Percentiles rank a stretch among this genome's conserved stretches.
These are phyloP conservation scores for Phoeniculus purpureus DNA, from an alignment of 2,797 vertebrate genomes.

Conservation along the genomic window DNA sequence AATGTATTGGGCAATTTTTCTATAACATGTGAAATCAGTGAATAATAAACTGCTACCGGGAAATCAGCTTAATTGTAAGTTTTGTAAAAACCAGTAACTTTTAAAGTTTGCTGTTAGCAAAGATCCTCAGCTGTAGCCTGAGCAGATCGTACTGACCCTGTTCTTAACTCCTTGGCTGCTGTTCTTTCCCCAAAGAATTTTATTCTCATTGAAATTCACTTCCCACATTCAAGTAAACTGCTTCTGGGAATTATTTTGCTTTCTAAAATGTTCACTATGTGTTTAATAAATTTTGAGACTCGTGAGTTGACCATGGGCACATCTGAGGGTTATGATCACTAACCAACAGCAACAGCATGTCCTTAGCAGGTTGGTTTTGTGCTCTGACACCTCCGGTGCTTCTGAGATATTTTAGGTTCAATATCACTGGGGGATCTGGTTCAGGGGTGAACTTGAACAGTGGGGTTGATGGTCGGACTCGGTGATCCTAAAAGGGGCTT, in stretches of 20 bases:
- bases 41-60: background rate
- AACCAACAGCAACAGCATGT: background rate
- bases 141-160: background rate
- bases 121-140: background rate
- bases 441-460: too few relatives aligned
- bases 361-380: background rate
- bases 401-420: background rate
- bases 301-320: background rate
- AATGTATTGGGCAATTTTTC: background rate
- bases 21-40: background rate
- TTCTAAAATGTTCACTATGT: background rate
- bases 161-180: background rate
- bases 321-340: background rate
- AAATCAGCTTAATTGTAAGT: background rate
- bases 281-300: background rate
- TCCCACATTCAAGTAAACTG: background rate
- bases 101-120: background rate
- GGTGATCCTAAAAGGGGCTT: too few relatives aligned
- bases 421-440: background rate
- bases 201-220: background rate
- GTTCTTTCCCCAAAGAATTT: background rate
- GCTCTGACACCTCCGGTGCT: background rate
- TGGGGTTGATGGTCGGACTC: too few relatives aligned
- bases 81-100: background rate
- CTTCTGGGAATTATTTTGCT: background rate